Percentiles rank a stretch among this genome's conserved stretches.
phyloP scores from a whole-genome alignment of 2,888 invertebrate species.

The Drosophila nr. perissopoda region DNA sequence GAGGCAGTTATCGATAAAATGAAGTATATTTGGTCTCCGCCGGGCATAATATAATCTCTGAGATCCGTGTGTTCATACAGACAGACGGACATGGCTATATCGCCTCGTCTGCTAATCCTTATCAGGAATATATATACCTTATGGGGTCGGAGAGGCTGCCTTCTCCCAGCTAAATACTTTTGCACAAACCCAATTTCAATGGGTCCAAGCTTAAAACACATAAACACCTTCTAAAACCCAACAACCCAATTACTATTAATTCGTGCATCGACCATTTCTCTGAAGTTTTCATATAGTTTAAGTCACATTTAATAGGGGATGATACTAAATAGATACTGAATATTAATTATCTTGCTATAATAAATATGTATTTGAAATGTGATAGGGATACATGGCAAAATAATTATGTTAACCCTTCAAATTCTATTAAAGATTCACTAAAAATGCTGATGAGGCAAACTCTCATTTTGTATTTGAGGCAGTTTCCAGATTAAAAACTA shows the following conservation, averaged over 20 bases:
- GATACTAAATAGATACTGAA: background rate
- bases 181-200: background rate
- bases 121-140: no score
- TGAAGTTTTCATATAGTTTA: background rate
- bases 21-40: no score
- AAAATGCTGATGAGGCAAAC: slow-evolving; percentile 8
- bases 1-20: no score
- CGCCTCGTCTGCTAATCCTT: no score
- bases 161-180: background rate
- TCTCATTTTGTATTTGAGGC: background rate
- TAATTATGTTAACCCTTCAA: background rate
- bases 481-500: slow-evolving; percentile 8
- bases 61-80: no score
- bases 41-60: no score
- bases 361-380: background rate
- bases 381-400: background rate
- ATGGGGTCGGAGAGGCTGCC: background rate
- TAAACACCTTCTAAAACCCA: no score
- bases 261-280: no score
- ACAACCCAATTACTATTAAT: no score
- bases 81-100: no score
- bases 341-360: no score
- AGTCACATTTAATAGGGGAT: background rate
- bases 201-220: no score
- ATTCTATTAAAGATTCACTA: background rate